Conservation (phyloP, 2,888 invertebrate genomes). For the Lysandra bellargus region DNA sequence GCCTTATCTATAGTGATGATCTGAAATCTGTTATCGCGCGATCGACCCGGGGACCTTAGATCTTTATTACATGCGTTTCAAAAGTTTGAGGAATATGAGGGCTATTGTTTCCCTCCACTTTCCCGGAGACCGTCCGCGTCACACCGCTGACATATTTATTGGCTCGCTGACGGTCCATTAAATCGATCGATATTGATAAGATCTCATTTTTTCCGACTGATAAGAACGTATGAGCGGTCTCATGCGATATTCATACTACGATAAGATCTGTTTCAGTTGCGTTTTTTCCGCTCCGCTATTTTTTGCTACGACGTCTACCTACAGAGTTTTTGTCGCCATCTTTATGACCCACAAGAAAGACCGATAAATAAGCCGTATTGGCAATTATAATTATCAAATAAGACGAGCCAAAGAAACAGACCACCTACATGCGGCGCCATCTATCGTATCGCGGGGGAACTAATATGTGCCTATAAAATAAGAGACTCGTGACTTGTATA, state of each 20-base stretch:
- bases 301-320: constrained; percentile 30
- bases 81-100: constrained; percentile 45
- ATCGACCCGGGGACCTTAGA: constrained; percentile 75
- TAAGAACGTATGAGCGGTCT: constrained; percentile 42
- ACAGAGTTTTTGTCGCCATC: constrained; percentile 4
- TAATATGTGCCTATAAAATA: neutral
- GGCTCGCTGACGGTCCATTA: constrained; percentile 52
- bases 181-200: constrained; percentile 63
- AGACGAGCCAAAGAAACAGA: neutral
- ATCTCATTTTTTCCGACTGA: constrained; percentile 56
- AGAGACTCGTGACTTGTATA: neutral
- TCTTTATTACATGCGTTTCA: constrained; percentile 75
- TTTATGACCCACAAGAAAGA: constrained; percentile 22
- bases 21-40: constrained; percentile 69
- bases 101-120: constrained; percentile 56
- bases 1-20: constrained; percentile 76
- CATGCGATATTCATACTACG: constrained; percentile 42
- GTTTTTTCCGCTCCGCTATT: constrained; percentile 29
- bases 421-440: neutral
- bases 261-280: constrained; percentile 37
- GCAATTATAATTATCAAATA: constrained; percentile 22
- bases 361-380: constrained; percentile 16
- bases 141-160: constrained; percentile 71
- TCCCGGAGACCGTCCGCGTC: constrained; percentile 54
- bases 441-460: neutral